These are phyloP conservation scores for Sphecodes monilicornis DNA, from an alignment of 2,888 invertebrate genomes.

Conservation along the genomic window DNA sequence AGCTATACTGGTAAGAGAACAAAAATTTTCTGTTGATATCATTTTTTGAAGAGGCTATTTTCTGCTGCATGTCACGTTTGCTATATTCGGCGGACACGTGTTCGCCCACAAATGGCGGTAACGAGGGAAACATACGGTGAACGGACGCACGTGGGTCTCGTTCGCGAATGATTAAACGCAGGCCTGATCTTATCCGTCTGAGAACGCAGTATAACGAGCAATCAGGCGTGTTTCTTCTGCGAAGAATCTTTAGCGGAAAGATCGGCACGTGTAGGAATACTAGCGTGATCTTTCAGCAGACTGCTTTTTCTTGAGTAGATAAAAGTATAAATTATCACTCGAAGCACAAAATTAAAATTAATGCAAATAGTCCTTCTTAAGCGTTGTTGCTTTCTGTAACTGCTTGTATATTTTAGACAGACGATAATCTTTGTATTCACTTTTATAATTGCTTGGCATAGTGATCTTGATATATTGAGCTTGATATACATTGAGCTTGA, in stretches of 20 bases:
- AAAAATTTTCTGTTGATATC: background rate
- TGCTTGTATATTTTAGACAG: background rate
- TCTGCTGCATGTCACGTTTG: background rate
- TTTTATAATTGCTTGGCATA: too few species aligned
- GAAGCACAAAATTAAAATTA: background rate
- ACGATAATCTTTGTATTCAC: too few species aligned
- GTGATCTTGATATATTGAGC: too few species aligned
- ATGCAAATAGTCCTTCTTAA: background rate
- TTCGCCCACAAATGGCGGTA: slow-evolving; percentile 9
- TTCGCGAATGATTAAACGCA: slow-evolving; percentile 16
- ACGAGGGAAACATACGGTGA: slow-evolving; percentile 48
- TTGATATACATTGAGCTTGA: too few species aligned
- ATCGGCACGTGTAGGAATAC: background rate
- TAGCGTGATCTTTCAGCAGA: background rate
- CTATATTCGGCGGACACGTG: slow-evolving; percentile 12
- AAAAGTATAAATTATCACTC: background rate
- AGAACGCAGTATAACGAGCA: background rate
- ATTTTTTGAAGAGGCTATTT: background rate
- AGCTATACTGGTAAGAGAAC: background rate
- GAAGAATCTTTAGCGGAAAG: background rate
- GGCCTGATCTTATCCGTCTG: background rate
- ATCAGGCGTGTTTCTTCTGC: background rate
- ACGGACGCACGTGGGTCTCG: slow-evolving; percentile 21
- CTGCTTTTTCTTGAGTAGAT: background rate
- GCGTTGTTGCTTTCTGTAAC: background rate